Evolutionary conservation across 2,113 vertebrate species (phyloP).

Genomic region (Mesocricetus auratus): DNA sequence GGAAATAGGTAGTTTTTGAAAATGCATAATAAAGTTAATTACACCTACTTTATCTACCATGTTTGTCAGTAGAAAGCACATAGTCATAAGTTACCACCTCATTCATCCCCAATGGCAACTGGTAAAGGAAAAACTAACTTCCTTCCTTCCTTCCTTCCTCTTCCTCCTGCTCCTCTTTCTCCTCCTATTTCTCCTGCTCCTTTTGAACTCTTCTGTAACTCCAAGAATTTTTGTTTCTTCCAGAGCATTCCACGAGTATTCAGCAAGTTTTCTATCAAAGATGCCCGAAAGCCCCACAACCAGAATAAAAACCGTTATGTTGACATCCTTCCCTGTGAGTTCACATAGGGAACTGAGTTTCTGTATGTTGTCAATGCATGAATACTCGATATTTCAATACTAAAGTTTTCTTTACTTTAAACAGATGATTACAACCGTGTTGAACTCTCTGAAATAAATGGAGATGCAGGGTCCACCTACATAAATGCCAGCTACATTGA

Average conservation of each 20-base stretch:
- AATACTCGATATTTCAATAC: neutral
- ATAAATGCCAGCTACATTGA: conserved; percentile 98
- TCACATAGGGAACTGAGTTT: neutral
- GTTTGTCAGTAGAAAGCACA: neutral
- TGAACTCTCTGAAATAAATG: conserved; percentile 89
- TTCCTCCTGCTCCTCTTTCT: accelerated
- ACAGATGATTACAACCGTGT: conserved; percentile 98
- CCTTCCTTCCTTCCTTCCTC: neutral
- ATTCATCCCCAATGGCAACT: neutral
- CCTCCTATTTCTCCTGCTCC: neutral
- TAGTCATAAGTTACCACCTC: no score
- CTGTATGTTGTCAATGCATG: no score
- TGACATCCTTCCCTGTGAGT: conserved; percentile 98
- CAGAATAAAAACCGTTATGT: conserved; percentile 96
- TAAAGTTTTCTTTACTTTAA: conserved; percentile 30
- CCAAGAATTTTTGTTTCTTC: conserved; percentile 69
- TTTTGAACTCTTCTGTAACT: neutral
- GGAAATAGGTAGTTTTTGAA: neutral
- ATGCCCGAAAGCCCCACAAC: conserved; percentile 93
- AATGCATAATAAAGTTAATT: neutral
- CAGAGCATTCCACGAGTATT: conserved; percentile 98
- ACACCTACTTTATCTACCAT: neutral
- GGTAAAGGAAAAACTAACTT: neutral
- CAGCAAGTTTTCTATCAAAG: conserved; percentile 92
- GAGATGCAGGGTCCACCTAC: conserved; percentile 92